These are phyloP conservation scores for Bubalus kerabau DNA, from an alignment of 2,113 vertebrate genomes.

Conservation along the genomic window DNA sequence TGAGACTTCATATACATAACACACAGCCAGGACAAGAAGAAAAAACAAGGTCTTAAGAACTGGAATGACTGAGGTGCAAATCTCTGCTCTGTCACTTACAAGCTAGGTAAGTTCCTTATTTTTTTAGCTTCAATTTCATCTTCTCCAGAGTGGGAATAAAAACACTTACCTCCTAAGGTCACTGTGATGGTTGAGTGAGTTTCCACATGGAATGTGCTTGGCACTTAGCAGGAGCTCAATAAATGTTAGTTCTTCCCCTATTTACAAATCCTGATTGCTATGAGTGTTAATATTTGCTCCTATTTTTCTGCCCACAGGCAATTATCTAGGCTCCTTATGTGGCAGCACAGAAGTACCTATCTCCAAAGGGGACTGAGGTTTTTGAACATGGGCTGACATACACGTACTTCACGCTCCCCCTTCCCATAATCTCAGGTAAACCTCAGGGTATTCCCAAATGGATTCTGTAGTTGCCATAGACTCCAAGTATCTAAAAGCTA, in stretches of 20 bases:
- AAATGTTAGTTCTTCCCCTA: not conserved
- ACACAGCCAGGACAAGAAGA: not conserved
- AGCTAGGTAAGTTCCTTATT: not conserved
- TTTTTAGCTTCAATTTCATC: not conserved
- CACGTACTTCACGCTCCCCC: rapidly evolving
- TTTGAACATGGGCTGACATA: not conserved
- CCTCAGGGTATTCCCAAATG: not conserved
- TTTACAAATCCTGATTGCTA: not conserved
- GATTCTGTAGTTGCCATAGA: not conserved
- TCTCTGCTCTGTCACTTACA: not conserved
- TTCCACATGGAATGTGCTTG: not conserved
- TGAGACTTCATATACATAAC: not conserved
- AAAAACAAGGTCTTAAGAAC: not conserved
- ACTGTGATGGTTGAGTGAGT: not conserved
- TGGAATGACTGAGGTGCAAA: not conserved
- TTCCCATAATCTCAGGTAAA: not conserved
- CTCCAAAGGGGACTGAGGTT: not conserved
- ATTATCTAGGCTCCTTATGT: not conserved
- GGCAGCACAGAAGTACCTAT: no score
- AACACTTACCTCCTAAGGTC: not conserved
- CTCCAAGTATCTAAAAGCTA: not conserved
- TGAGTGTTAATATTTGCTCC: not conserved
- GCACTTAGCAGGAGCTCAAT: not conserved
- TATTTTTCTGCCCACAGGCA: not conserved
- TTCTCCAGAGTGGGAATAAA: not conserved